These are phyloP conservation scores for Chelonoidis abingdonii DNA, from an alignment of 2,113 vertebrate genomes.

Conservation along the genomic window DNA sequence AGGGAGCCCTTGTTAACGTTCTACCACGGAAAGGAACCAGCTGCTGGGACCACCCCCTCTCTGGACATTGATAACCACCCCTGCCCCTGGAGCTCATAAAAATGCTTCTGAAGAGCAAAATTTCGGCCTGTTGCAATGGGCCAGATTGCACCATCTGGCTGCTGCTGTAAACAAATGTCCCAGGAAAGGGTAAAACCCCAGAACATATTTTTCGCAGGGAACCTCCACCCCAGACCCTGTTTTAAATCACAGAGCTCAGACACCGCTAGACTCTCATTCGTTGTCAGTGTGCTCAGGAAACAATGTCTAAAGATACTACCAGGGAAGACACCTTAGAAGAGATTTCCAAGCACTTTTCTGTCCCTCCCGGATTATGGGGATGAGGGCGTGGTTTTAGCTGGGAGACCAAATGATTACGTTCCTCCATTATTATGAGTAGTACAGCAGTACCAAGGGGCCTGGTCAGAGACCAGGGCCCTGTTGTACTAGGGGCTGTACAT, in stretches of 20 bases:
- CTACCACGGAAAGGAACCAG: neutral
- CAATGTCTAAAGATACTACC: neutral
- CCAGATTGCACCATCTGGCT: constrained; percentile 55
- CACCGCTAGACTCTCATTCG: neutral
- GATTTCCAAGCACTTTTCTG: neutral
- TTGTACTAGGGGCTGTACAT: neutral
- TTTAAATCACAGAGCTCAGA: neutral
- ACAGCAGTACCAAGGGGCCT: neutral
- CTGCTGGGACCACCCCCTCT: constrained; percentile 10
- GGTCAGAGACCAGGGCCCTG: neutral
- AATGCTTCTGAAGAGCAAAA: constrained; percentile 10
- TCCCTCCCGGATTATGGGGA: neutral
- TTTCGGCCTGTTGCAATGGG: constrained; percentile 13
- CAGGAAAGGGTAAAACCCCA: constrained; percentile 57
- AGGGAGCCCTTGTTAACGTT: constrained; percentile 15
- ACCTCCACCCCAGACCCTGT: neutral
- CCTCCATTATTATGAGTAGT: neutral
- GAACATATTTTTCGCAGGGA: neutral
- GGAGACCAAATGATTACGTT: neutral
- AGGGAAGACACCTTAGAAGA: neutral
- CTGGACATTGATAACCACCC: constrained; percentile 23
- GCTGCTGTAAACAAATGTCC: constrained; percentile 57
- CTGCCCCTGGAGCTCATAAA: constrained; percentile 30
- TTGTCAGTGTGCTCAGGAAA: neutral
- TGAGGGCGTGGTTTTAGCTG: neutral